Conservation (phyloP, 2,113 vertebrate species). For the Ramphastos sulfuratus region DNA sequence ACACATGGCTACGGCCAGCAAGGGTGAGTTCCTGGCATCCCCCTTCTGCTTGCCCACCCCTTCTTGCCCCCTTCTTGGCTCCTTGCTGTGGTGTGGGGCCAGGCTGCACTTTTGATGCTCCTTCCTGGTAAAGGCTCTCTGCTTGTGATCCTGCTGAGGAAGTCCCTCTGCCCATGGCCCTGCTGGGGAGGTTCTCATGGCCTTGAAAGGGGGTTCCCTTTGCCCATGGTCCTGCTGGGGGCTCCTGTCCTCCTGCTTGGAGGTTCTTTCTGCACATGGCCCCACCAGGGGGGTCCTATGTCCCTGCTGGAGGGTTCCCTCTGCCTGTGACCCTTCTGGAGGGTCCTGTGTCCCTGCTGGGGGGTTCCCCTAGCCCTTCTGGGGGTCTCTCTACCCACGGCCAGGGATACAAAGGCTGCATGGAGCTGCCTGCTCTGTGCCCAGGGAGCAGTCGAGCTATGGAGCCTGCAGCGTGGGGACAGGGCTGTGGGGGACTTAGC, state of each 20-base stretch:
- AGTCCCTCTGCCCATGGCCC: not conserved
- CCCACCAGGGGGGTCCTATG: not conserved
- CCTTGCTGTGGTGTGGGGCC: not conserved
- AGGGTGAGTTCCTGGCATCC: not conserved
- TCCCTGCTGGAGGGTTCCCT: not conserved
- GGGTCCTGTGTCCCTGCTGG: not conserved
- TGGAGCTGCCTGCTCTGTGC: not conserved
- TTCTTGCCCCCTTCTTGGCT: not conserved
- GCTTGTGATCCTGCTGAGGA: no score
- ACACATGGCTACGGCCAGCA: not conserved
- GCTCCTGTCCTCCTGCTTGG: not conserved
- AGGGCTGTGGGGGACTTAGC: no score
- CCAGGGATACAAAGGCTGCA: not conserved
- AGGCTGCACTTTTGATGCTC: not conserved
- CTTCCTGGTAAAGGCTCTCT: not conserved
- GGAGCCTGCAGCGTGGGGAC: not conserved
- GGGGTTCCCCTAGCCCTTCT: not conserved
- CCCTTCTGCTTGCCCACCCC: not conserved
- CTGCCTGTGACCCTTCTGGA: not conserved
- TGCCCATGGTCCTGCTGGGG: not conserved
- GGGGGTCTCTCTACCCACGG: not conserved
- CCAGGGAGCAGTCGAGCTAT: not conserved
- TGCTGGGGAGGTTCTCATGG: not conserved
- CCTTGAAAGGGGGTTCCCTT: not conserved
- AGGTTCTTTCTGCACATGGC: no score